These are phyloP conservation scores for Labeo rohita DNA, from an alignment of 2,113 vertebrate genomes.

Conservation along the genomic window DNA sequence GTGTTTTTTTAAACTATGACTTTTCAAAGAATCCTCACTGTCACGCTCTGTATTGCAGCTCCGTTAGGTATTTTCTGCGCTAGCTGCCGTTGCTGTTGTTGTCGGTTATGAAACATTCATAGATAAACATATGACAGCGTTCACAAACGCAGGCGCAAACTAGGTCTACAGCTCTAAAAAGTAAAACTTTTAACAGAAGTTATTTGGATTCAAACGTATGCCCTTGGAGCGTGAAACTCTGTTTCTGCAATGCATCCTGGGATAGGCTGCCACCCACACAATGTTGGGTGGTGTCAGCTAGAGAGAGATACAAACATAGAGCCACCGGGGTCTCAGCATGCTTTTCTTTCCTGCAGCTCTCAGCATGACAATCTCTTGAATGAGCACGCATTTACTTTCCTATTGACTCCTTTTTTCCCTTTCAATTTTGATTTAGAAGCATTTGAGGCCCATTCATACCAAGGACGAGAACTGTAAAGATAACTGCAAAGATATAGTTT, in stretches of 20 bases:
- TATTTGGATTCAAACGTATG: slow-evolving; percentile 44
- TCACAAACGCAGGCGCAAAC: slow-evolving; percentile 11
- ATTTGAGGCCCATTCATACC: background rate
- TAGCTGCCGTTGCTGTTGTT: slow-evolving; percentile 17
- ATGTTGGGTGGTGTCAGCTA: background rate
- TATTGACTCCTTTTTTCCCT: background rate
- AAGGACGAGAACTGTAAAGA: background rate
- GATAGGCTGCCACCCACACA: background rate
- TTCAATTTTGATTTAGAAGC: background rate
- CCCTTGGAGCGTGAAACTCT: background rate
- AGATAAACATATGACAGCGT: slow-evolving; percentile 20
- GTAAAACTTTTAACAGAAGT: slow-evolving; percentile 52
- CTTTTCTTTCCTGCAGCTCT: background rate
- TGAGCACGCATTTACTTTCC: background rate
- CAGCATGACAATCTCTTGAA: background rate
- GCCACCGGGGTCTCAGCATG: background rate
- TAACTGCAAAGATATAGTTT: background rate
- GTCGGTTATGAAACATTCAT: slow-evolving; percentile 44
- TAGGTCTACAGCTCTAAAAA: slow-evolving; percentile 26
- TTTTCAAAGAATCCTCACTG: slow-evolving; percentile 8
- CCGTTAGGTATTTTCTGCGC: slow-evolving; percentile 9
- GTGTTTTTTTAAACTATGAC: background rate
- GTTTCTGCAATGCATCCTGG: slow-evolving; percentile 10
- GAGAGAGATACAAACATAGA: background rate
- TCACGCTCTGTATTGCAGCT: background rate